Conservation (phyloP, 2,113 vertebrate genomes). For the Pseudonaja textilis region DNA sequence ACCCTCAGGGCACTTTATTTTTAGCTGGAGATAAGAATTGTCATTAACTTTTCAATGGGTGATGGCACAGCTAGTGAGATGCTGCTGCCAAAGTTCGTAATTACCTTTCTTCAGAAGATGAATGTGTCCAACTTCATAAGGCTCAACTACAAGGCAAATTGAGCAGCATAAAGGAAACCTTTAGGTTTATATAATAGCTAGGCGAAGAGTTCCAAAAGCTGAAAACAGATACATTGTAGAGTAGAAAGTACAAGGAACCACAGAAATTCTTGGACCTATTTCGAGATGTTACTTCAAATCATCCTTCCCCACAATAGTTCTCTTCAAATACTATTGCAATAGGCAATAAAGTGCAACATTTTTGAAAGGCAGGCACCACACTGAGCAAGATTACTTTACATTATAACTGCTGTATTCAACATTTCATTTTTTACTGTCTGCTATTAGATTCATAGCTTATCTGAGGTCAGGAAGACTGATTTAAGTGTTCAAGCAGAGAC, state of each 20-base stretch:
- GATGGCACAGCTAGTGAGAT: background rate
- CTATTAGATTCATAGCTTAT: background rate
- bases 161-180: background rate
- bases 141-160: background rate
- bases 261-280: background rate
- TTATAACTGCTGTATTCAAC: background rate
- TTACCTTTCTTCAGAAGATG: background rate
- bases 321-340: background rate
- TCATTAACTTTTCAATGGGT: constrained; percentile 40
- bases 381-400: background rate
- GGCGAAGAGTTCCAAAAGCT: background rate
- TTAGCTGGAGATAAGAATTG: constrained; percentile 43
- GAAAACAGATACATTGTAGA: background rate
- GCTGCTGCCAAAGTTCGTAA: background rate
- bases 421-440: background rate
- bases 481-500: background rate
- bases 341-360: background rate
- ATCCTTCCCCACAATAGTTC: background rate
- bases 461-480: background rate
- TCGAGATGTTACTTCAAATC: background rate
- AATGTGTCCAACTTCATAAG: background rate
- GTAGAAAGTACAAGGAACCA: background rate
- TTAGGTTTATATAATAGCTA: background rate
- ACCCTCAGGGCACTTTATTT: constrained; percentile 30
- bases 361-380: background rate